Base-by-base conservation (phyloP, 1,140 invertebrate species). In the Chionoecetes opilio region DNA sequence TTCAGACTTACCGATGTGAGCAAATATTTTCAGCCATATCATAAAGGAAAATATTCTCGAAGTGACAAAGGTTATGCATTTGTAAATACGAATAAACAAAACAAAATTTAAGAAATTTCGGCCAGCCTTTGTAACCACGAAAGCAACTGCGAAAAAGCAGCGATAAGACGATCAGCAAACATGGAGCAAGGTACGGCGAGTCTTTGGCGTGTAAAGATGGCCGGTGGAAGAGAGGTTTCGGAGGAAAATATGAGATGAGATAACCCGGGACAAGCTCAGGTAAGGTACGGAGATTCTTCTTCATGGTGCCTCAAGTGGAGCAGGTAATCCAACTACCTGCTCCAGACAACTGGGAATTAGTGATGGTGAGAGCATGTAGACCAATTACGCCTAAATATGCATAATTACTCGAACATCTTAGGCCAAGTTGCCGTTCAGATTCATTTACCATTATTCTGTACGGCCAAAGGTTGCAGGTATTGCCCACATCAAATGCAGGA, bases 371-470 rank as follows among this genome's bases (percentile, higher is more conserved):
- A 53, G 38, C 88, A 90, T 29, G 38, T 90, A 90, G 53, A 41
- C 88, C 88, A 90, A 90, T 90, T 90, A 90, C 38, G 21, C 26
- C 32, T 90, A 90, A 90, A 90, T 90, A 41, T 90, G 88, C 53
- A 53, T 90, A 90, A 90, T 90, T 53, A 90, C 88, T 53, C 38
- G 11, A 31, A n/a, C 53, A 53, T 29, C 53, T 90, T 31, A 53
- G 88, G 41, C 88, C 38, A 41, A 29, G 53, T 11, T 32, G 34
- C 53, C 38, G 88, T 90, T 90, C 88, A 53, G 88, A 90, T 90
- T 90, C 88, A 90, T 46, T 90, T 90, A 29, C 53, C 53, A 90
- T 90, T 90, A 90, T 53, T 34, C 6, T 53, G 88, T 11, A 31
- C 63, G 26, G 63, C 63, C 63, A 75, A 75, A 75, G 63, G 53